Evolutionary conservation across 2,888 invertebrate genomes (phyloP).

Genomic region (Sussaba pulchella): DNA sequence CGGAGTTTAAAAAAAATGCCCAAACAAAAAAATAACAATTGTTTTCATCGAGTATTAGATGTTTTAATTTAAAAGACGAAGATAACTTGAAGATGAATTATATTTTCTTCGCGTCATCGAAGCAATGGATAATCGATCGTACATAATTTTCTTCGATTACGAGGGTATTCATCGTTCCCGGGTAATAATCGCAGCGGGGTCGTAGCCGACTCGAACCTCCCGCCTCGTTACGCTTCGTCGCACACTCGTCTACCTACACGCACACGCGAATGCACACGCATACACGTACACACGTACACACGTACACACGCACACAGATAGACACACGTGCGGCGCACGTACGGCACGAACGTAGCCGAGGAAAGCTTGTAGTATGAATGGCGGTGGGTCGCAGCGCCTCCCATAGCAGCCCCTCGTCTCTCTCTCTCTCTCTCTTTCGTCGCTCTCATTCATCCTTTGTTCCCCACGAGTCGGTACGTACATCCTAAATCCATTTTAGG

Average conservation of each 20-base stretch:
- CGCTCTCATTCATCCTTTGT: constrained; percentile 67
- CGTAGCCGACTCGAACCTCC: constrained; percentile 48
- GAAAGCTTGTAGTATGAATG: constrained; percentile 58
- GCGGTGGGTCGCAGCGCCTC: constrained; percentile 65
- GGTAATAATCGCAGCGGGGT: constrained; percentile 8
- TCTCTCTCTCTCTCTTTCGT: neutral
- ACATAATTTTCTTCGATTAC: neutral
- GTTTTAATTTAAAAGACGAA: no score
- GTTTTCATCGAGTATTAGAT: no score
- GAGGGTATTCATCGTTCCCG: neutral
- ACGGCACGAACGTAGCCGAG: constrained; percentile 27
- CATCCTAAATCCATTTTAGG: constrained; percentile 40
- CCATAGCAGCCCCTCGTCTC: constrained; percentile 58
- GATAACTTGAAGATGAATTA: no score
- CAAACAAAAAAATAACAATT: neutral
- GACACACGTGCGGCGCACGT: neutral
- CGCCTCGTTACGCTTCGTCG: constrained; percentile 37
- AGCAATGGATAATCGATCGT: no score
- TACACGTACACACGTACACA: no score
- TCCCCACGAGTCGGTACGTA: constrained; percentile 19
- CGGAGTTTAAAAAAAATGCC: neutral
- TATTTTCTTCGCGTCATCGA: no score
- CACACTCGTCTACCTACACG: constrained; percentile 16
- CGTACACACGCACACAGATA: no score
- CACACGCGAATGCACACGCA: no score